Base-by-base conservation (phyloP, 1,140 invertebrate species). In the Heliconius himera region DNA sequence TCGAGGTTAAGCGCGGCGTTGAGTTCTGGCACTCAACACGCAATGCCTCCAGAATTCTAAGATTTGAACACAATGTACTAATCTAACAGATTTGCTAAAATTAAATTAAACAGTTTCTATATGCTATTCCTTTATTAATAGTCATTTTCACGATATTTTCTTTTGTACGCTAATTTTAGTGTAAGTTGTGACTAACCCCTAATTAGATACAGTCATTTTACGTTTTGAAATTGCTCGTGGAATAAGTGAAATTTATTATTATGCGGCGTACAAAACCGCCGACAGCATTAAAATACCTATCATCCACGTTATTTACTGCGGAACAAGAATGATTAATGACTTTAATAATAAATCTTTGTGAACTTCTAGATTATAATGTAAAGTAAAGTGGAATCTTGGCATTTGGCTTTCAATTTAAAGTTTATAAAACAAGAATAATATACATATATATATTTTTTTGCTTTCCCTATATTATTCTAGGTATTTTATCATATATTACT, bases 191-290 rank as follows among this genome's bases (percentile, higher is more conserved):
- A 74, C 49, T 74, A 74, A 74, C 29, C 11, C 54, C 56, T 74
- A 74, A 74, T 74, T 74, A 74, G 51, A 49, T 36, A 75, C 74
- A 66, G 33, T 13, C 54, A 54, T 38, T 75, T 66, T 75, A 75
- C 54, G 74, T 66, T 20, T 51, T 16, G 36, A 74, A 56, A 74
- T 56, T 33, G 73, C 26, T 60, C 38, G 54, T 75, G 54, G 29
- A 75, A 75, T 54, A 16, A 66, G 33, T 46, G n/a, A 75, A 75
- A 75, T 75, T 75, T 75, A 75, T 75, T 75, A 75, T 38, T 36
- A 66, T 66, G 74, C 49, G 18, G 60, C 26, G 60, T 66, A 66
- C 60, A 22, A 66, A 66, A 66, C 60, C 60, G 60, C 26, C 60
- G 60, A 66, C 60, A 66, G 60, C 60, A 66, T 66, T 29, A 66